A percentile compares a stretch with the other conserved stretches of the same genome.
These are phyloP conservation scores for Dicentrarchus labrax DNA, from an alignment of 2,113 vertebrate genomes.

Conservation along the genomic window DNA sequence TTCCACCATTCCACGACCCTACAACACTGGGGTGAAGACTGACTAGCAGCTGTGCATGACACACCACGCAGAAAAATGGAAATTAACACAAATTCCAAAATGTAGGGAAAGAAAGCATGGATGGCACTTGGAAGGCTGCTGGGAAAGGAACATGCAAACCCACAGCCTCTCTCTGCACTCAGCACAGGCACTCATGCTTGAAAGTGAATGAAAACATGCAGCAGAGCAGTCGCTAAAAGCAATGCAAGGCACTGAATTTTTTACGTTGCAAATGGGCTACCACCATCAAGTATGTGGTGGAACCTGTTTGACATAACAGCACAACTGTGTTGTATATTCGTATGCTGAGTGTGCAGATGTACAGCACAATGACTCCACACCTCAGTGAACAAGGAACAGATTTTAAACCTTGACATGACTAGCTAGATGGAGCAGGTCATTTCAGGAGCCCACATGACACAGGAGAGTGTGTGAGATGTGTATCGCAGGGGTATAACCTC, in stretches of 20 bases:
- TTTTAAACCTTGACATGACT: constrained; percentile 27
- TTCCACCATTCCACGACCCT: neutral
- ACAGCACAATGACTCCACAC: neutral
- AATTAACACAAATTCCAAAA: neutral
- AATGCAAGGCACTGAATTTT: constrained; percentile 45
- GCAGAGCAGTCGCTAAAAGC: constrained; percentile 23
- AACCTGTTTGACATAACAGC: constrained; percentile 36
- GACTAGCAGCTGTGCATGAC: neutral
- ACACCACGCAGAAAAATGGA: neutral
- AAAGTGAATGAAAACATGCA: constrained; percentile 12
- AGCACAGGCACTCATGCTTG: neutral
- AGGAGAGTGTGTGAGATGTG: neutral
- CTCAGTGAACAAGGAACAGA: neutral
- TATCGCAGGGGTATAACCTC: neutral
- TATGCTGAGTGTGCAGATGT: neutral
- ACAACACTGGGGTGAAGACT: neutral
- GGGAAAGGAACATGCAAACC: constrained; percentile 2
- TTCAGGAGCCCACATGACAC: neutral
- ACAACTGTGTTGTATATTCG: neutral
- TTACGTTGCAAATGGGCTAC: constrained; percentile 45
- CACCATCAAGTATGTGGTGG: neutral
- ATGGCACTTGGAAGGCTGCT: neutral
- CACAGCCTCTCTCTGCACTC: neutral
- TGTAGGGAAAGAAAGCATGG: neutral
- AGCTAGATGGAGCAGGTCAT: neutral